Percentiles rank a stretch among this genome's conserved stretches.
These are phyloP conservation scores for Cassiopea andromeda DNA, from an alignment of 30 jellyfish, hydroid and myxozoan genomes.

Conservation along the genomic window DNA sequence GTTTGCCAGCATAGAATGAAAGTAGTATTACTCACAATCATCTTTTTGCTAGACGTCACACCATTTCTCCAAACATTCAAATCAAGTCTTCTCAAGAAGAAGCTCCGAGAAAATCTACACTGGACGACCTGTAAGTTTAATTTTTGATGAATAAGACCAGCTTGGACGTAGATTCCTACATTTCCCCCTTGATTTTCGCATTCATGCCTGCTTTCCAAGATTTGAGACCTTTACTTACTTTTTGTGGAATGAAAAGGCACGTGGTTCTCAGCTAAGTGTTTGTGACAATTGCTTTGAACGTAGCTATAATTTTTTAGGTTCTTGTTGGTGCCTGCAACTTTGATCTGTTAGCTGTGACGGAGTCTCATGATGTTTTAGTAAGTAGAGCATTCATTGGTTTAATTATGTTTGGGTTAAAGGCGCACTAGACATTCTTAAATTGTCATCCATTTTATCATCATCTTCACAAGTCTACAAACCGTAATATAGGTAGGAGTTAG, in stretches of 20 bases:
- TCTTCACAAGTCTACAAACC: too few species aligned
- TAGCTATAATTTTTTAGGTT: conserved; percentile 41
- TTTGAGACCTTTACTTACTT: too few species aligned
- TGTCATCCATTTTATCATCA: too few species aligned
- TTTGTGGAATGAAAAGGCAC: too few species aligned
- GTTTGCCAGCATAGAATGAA: too few species aligned
- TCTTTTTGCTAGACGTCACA: neutral
- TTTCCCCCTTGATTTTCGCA: too few species aligned
- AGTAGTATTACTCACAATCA: neutral
- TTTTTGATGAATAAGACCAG: too few species aligned
- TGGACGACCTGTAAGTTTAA: neutral
- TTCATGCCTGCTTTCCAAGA: too few species aligned
- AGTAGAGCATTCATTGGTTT: neutral
- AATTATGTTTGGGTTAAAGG: neutral
- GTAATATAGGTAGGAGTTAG: too few species aligned
- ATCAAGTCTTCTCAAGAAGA: neutral
- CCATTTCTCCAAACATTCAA: neutral
- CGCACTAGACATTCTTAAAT: too few species aligned
- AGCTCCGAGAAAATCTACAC: neutral
- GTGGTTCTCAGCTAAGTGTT: neutral
- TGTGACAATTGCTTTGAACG: neutral
- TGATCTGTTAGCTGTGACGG: conserved; percentile 76
- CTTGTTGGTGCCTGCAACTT: conserved; percentile 80
- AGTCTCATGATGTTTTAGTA: conserved; percentile 69
- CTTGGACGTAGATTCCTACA: too few species aligned